A percentile compares a stretch with the other conserved stretches of the same genome.
Evolutionary conservation across 2,113 vertebrate genomes (phyloP).

Genomic region (Thermophis baileyi): DNA sequence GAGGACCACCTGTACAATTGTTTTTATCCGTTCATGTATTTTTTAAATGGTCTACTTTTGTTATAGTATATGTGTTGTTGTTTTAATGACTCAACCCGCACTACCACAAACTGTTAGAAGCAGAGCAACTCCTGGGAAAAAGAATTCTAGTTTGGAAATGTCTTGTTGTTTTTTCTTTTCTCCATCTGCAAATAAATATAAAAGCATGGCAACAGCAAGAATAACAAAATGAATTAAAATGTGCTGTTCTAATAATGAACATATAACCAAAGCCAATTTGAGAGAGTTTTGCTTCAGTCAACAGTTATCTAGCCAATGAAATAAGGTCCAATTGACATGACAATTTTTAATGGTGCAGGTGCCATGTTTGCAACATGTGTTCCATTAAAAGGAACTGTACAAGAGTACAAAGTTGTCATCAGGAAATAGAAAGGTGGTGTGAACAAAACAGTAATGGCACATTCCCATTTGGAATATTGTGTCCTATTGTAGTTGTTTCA

Average conservation of each 20-base stretch:
- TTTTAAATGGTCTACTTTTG: conserved; percentile 22
- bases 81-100: conserved; percentile 41
- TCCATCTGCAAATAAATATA: conserved; percentile 61
- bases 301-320: conserved; percentile 40
- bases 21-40: neutral
- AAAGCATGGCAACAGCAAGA: conserved; percentile 33
- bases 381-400: neutral
- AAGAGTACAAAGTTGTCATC: neutral
- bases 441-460: neutral
- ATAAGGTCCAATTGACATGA: conserved; percentile 22
- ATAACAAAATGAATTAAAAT: conserved; percentile 49
- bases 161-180: conserved; percentile 56
- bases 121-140: conserved; percentile 52
- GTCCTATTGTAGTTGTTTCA: neutral
- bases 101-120: conserved; percentile 41
- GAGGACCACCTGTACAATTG: neutral
- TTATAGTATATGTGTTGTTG: conserved; percentile 26
- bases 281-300: conserved; percentile 15
- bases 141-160: conserved; percentile 51
- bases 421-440: neutral
- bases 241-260: conserved; percentile 47
- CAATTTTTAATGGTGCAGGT: neutral
- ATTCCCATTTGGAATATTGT: neutral
- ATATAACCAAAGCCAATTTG: conserved; percentile 20
- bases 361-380: neutral